Evolutionary conservation across 2,113 vertebrate species (phyloP), one percentile per base, ranked within the genome.

Genomic region (Mixornis gularis): DNA sequence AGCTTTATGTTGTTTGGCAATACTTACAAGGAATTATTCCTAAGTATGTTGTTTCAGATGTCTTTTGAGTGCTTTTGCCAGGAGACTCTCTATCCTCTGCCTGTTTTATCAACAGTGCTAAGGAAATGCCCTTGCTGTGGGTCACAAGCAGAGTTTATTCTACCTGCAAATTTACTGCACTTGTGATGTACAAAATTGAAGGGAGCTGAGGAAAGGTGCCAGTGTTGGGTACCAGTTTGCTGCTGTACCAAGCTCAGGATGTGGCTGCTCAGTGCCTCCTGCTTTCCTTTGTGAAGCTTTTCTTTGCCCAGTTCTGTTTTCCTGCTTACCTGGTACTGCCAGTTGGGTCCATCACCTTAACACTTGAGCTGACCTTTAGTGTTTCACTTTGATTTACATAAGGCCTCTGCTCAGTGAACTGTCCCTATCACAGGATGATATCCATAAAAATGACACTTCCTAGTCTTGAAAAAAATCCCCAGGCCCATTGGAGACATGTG

Each of bases 401-500:
- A 58, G 4, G 16, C 65, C 63, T 82, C 85, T 59, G 48, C 73
- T 46, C 43, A 46, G 86, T 36, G 70, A 87, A 26, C 86, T 86
- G 69, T 92, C 66, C 70, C 85, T 89, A 41, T 63, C 81, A 29
- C 91, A 87, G 91, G 91, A 58, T 89, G 96, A 94, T 92, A 92
- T 91, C 92, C 96, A 87, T 97, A 95, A 95, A 96, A 95, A 94
- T 96, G 94, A 95, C 88, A 96, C 93, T 92, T 86, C 82, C 84
- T 95, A 43, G 48, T 93, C 96, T 90, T 96, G 91, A 90, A 89
- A 96, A 95, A 93, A 96, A 84, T 92, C 90, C 92, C 80, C 68
- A 69, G 93, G 82, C 87, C 95, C 93, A 71, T 72, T 92, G 81
- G 93, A 79, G 93, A 79, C 94, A 46, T 94, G 85, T 97, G 90